Percentiles rank a stretch among this genome's conserved stretches.
phyloP scores from a whole-genome alignment of 2,797 vertebrate genomes.

The Typhlichthys eigenmanni region DNA sequence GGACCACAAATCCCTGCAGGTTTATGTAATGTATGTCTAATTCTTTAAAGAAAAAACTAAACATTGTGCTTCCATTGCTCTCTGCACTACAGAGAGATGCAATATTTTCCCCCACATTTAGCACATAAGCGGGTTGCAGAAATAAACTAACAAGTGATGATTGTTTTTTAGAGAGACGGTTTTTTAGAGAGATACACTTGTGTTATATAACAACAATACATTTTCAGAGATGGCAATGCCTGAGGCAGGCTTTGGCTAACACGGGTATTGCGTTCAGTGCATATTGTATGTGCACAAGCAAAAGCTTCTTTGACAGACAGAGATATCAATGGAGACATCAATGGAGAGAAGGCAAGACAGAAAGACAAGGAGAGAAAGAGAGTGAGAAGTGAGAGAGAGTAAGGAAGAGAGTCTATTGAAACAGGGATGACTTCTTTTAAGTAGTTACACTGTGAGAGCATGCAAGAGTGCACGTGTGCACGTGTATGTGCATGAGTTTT shows the following conservation, averaged over 20 bases:
- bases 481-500: slow-evolving; percentile 23
- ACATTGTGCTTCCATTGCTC: no score
- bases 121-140: not conserved
- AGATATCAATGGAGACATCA: not conserved
- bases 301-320: not conserved
- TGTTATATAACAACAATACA: slow-evolving; percentile 1
- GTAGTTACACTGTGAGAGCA: slow-evolving; percentile 2
- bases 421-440: slow-evolving; percentile 7
- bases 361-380: not conserved
- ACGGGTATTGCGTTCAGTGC: not conserved
- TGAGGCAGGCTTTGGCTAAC: slow-evolving; percentile 1
- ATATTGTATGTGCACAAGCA: not conserved
- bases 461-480: not conserved
- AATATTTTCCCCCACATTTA: not conserved
- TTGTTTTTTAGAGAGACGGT: no score
- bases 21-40: no score
- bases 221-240: slow-evolving; percentile 3
- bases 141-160: no score
- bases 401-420: slow-evolving; percentile 13
- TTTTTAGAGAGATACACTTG: not conserved
- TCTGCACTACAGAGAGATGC: no score
- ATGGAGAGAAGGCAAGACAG: not conserved
- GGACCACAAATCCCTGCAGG: no score
- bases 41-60: no score
- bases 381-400: slow-evolving; percentile 6